Base-by-base conservation (phyloP, 64 coral and sea anemone genomes). In the Anthopleura sola region DNA sequence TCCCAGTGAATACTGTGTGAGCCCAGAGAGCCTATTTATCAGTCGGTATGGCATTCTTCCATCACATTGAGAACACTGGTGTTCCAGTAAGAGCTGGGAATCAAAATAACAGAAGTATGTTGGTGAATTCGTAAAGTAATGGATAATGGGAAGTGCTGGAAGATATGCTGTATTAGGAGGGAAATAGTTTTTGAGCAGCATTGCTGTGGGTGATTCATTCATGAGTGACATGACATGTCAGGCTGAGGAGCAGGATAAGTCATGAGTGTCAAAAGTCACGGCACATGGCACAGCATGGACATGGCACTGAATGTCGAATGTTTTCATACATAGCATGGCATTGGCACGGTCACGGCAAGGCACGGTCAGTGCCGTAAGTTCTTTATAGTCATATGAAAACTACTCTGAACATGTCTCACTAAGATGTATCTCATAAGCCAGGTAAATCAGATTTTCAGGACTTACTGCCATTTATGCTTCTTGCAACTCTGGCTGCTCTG, bases 391-490 rank as follows among this genome's bases (percentile, higher is more conserved):
- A n/a, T n/a, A n/a, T n/a, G n/a, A n/a, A n/a, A n/a, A n/a, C n/a
- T n/a, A n/a, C n/a, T n/a, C n/a, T n/a, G n/a, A n/a, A n/a, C n/a
- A n/a, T n/a, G n/a, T 32, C 11, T 20, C 11, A 32, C 0, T 2
- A 16, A 36, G 4, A 71, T 71, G 66, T n/a, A 33, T 31, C 8
- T 8, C 23, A 10, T 62, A 26, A 62, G 4, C 21, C 3, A 62
- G 16, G 16, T 24, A 62, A 71, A 71, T 47, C 16, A 77, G 10
- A 6, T 10, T 48, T 19, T 48, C 20, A 47, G 49, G 14, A 87
- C 88, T 21, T 90, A 90, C 88, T 90, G 46, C 20, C 68, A 84
- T 90, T 90, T 16, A 85, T 78, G 68, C 82, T 85, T 75, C 88
- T 78, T 75, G 71, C 75, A 34, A 85, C 51, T 84, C 82, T 75